Percentiles rank a stretch among this genome's conserved stretches.
Conservation (phyloP, 1,140 invertebrate species). For the Gryllus bimaculatus region DNA sequence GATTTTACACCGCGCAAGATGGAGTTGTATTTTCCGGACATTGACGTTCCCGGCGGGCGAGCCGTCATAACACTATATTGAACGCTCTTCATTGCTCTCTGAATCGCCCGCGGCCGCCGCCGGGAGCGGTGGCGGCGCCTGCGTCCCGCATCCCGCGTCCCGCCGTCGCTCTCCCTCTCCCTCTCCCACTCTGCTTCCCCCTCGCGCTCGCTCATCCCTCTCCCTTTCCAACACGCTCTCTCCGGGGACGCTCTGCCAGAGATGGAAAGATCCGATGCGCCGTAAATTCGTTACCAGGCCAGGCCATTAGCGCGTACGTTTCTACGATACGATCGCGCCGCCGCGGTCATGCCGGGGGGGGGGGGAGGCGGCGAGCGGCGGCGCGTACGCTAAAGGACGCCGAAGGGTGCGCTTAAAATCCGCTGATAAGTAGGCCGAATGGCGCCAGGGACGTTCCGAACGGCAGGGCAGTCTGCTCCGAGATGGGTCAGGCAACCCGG, state of each 20-base stretch:
- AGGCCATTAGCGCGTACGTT: background rate
- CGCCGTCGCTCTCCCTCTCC: background rate
- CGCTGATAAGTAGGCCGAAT: no score
- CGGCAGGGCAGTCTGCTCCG: no score
- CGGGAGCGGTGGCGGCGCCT: no score
- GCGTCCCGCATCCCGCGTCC: no score
- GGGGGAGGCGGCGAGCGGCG: no score
- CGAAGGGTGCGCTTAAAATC: no score
- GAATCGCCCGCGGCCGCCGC: no score
- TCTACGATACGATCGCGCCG: background rate
- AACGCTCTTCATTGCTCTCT: background rate
- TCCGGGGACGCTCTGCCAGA: background rate
- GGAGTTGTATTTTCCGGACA: background rate
- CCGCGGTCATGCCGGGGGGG: no score
- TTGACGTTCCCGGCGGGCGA: background rate
- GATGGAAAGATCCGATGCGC: conserved; percentile 2
- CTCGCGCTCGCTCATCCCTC: background rate
- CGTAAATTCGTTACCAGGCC: background rate
- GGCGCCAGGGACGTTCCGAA: no score
- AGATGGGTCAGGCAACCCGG: no score
- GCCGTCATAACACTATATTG: background rate
- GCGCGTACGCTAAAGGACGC: no score
- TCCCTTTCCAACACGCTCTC: background rate
- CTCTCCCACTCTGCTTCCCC: no score
- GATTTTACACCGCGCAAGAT: background rate